Conservation (phyloP, 2,888 invertebrate genomes). For the Odontomyia ornata region DNA sequence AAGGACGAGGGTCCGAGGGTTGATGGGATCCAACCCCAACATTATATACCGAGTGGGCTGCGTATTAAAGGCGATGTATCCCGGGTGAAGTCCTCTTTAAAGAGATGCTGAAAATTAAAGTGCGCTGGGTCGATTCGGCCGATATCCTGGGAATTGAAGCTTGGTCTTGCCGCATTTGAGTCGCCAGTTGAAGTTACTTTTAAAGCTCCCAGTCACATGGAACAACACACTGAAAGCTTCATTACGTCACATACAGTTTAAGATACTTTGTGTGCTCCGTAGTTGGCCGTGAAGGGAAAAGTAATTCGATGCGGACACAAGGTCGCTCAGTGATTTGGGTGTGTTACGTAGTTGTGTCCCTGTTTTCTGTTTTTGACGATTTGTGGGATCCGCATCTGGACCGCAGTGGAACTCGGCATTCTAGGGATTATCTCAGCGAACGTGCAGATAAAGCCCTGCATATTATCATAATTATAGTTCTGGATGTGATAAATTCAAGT, state of each 20-base stretch:
- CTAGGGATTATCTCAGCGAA: background rate
- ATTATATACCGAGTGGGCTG: background rate
- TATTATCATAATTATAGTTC: conserved; percentile 9
- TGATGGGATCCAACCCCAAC: conserved; percentile 9
- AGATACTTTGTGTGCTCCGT: background rate
- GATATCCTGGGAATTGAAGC: background rate
- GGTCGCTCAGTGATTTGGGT: background rate
- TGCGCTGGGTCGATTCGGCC: background rate
- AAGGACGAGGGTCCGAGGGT: conserved; percentile 19
- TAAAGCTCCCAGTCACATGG: background rate
- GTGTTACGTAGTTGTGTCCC: background rate
- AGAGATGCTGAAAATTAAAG: conserved; percentile 8
- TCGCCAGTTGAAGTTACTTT: background rate
- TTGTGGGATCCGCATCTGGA: background rate
- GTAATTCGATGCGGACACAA: background rate
- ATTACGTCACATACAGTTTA: conserved; percentile 8
- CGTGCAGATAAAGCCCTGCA: background rate
- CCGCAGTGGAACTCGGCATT: background rate
- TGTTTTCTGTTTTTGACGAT: background rate
- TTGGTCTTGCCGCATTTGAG: background rate
- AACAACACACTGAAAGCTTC: background rate
- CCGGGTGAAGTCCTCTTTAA: conserved; percentile 13
- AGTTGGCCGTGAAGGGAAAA: background rate
- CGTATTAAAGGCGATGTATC: conserved; percentile 18
- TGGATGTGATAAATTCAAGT: background rate